phyloP scores from a whole-genome alignment of 2,113 vertebrate genomes.

The Oreochromis aureus region DNA sequence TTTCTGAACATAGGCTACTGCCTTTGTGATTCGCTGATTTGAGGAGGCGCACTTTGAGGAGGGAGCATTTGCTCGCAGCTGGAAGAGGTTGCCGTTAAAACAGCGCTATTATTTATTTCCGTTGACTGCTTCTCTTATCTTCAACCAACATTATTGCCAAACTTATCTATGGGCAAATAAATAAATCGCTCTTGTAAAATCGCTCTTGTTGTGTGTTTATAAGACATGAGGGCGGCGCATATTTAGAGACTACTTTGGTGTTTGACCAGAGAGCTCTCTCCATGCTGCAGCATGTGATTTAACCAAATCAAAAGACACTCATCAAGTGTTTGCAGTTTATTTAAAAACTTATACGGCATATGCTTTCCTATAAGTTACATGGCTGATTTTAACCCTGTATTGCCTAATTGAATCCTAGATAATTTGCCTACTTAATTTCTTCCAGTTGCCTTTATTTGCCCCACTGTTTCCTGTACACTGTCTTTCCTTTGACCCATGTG shows the following conservation, averaged over 20 bases:
- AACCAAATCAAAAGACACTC: neutral
- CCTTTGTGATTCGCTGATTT: neutral
- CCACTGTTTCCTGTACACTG: neutral
- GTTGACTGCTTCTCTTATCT: neutral
- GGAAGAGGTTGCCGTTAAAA: neutral
- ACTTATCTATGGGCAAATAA: neutral
- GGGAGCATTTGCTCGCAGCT: neutral
- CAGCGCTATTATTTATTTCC: neutral
- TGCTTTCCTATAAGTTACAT: neutral
- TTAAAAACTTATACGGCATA: neutral
- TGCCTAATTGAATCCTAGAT: neutral
- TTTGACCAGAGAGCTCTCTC: neutral
- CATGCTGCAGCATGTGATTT: neutral
- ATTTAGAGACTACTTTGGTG: neutral
- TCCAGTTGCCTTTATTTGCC: neutral
- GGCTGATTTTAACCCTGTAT: neutral
- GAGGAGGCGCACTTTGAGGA: neutral
- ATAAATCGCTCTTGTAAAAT: neutral
- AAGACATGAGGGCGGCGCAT: neutral
- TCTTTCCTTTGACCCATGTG: neutral
- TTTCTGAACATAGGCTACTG: neutral
- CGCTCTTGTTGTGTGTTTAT: neutral
- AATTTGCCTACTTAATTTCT: neutral
- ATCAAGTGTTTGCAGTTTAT: neutral
- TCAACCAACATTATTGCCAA: neutral